Percentiles rank a stretch among this genome's conserved stretches.
Evolutionary conservation across 2,888 invertebrate genomes (phyloP).

Genomic region (Drosophila phalerata): DNA sequence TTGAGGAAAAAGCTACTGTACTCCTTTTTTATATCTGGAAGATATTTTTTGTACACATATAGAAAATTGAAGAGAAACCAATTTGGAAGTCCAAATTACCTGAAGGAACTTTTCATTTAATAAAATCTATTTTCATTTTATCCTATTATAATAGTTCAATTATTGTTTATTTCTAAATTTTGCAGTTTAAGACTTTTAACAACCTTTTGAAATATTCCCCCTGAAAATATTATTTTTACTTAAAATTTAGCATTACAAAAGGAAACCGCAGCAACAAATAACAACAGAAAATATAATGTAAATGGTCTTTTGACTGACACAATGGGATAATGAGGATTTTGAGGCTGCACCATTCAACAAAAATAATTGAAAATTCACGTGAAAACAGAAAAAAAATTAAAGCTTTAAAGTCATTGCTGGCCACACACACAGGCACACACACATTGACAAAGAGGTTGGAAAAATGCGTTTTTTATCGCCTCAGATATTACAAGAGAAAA

Average conservation of each 20-base stretch:
- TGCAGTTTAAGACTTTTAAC: not conserved
- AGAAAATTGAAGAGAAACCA: not conserved
- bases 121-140: no score
- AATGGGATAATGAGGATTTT: slow-evolving; percentile 16
- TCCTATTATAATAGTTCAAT: not conserved
- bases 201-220: no score
- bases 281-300: slow-evolving; percentile 47
- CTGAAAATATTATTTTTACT: not conserved
- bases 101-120: no score
- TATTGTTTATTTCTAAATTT: not conserved
- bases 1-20: not conserved
- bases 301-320: slow-evolving; percentile 21
- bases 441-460: slow-evolving; percentile 25
- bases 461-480: slow-evolving; percentile 48
- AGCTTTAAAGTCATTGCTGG: slow-evolving; percentile 49
- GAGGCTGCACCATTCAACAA: not conserved
- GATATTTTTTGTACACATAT: no score
- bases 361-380: slow-evolving; percentile 55
- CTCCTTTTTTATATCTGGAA: no score
- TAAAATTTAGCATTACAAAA: slow-evolving; percentile 14
- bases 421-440: slow-evolving; percentile 46
- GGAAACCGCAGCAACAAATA: slow-evolving; percentile 56
- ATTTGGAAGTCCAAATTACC: no score
- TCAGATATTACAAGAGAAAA: slow-evolving; percentile 61
- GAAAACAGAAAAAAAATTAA: slow-evolving; percentile 22